Conservation (phyloP, 92 coral and sea anemone genomes). For the Plumapathes pennacea region DNA sequence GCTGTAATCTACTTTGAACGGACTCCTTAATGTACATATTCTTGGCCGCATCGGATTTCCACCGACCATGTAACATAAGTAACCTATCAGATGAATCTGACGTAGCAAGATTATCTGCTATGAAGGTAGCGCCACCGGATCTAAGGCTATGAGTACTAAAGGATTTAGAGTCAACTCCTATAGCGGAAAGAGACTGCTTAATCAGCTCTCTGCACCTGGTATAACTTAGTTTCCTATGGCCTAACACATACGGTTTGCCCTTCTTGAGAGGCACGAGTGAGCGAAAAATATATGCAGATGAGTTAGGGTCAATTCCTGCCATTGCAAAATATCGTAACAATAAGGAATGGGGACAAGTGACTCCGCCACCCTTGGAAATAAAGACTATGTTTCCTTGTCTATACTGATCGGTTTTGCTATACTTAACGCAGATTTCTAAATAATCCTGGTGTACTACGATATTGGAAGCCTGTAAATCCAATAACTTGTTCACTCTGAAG, state of each 20-base stretch:
- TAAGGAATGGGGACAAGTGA: slow-evolving; percentile 29
- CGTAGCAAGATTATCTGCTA: slow-evolving; percentile 5
- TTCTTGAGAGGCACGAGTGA: slow-evolving; percentile 7
- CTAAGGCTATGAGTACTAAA: slow-evolving; percentile 41
- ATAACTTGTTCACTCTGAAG: slow-evolving; percentile 30
- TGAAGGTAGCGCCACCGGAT: slow-evolving; percentile 40
- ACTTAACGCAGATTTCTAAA: slow-evolving; percentile 15
- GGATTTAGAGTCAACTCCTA: slow-evolving; percentile 10
- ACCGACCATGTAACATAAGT: slow-evolving; percentile 44
- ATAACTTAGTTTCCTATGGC: slow-evolving; percentile 16
- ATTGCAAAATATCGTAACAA: slow-evolving; percentile 20
- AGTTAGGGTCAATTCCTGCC: slow-evolving; percentile 6
- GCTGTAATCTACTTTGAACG: no score
- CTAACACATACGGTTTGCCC: slow-evolving; percentile 5
- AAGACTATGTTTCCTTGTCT: slow-evolving; percentile 41
- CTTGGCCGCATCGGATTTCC: slow-evolving; percentile 30
- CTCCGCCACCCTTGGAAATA: slow-evolving; percentile 38
- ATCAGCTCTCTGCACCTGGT: slow-evolving; percentile 42
- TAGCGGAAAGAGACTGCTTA: slow-evolving; percentile 29
- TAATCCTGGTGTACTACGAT: slow-evolving; percentile 17
- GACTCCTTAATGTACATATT: slow-evolving; percentile 30
- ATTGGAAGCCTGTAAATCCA: slow-evolving; percentile 25
- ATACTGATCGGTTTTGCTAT: slow-evolving; percentile 39
- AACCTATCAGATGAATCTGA: slow-evolving; percentile 8
- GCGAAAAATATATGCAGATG: slow-evolving; percentile 13